Evolutionary conservation across 2,888 invertebrate genomes (phyloP).

Genomic region (Metallyticus violacea): DNA sequence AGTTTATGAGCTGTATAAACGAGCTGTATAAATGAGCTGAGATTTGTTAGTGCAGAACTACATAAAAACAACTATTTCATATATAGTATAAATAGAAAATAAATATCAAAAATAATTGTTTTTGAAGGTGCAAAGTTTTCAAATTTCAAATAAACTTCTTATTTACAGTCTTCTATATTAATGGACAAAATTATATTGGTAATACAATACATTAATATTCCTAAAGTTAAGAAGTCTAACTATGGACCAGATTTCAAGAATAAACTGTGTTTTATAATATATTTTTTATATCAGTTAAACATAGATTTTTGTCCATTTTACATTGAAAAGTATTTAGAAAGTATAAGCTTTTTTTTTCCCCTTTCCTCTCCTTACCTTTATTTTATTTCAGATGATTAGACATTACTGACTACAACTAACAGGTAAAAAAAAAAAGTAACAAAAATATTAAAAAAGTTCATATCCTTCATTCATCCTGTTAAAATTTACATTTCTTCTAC

Average conservation of each 20-base stretch:
- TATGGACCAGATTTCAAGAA: background rate
- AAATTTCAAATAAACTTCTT: background rate
- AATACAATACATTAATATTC: background rate
- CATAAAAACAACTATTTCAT: background rate
- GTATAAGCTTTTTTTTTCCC: no score
- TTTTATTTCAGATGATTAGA: background rate
- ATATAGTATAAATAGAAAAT: background rate
- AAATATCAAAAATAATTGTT: no score
- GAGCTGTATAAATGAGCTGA: background rate
- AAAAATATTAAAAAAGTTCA: no score
- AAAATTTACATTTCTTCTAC: no score
- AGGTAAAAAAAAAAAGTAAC: background rate
- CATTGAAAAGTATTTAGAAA: no score
- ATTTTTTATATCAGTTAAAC: background rate
- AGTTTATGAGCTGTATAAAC: background rate
- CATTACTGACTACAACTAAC: no score
- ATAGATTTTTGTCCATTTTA: no score
- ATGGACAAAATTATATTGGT: background rate
- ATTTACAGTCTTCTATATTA: background rate
- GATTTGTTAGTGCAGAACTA: background rate
- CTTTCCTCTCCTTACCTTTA: no score
- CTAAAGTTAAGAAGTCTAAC: background rate
- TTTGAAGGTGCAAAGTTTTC: background rate
- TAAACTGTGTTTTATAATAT: background rate
- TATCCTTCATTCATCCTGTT: no score